A percentile compares a stretch with the other conserved stretches of the same genome.
phyloP scores from a whole-genome alignment of 1,140 invertebrate genomes.

The Drosophila sproati region DNA sequence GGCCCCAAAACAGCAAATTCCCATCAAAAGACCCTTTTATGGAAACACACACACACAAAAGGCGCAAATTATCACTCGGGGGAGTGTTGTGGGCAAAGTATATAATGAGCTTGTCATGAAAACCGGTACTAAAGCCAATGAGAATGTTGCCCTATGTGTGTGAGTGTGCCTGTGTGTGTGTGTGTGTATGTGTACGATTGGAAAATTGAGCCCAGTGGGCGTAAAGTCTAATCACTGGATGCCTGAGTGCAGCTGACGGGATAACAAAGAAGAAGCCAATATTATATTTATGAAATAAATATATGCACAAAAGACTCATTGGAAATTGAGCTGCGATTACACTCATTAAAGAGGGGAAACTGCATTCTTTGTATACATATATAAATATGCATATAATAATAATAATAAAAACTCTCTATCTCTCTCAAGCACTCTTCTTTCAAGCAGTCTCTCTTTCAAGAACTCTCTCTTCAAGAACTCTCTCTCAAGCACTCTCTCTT shows the following conservation, averaged over 20 bases:
- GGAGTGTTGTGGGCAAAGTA: conserved; percentile 71
- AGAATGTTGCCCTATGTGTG: conserved; percentile 31
- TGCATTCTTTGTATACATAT: neutral
- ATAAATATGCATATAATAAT: too few species aligned
- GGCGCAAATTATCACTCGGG: conserved; percentile 73
- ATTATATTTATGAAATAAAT: conserved; percentile 30
- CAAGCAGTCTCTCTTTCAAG: too few species aligned
- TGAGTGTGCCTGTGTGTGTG: too few species aligned
- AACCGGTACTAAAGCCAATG: conserved; percentile 27
- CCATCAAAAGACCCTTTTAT: conserved; percentile 21
- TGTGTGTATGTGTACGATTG: conserved; percentile 13
- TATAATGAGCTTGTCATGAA: conserved; percentile 70
- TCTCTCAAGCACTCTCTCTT: neutral
- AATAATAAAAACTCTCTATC: too few species aligned
- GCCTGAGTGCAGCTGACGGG: conserved; percentile 6
- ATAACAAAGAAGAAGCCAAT: conserved; percentile 23
- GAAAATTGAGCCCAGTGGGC: neutral
- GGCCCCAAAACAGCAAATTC: conserved; percentile 27
- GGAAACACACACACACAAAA: neutral
- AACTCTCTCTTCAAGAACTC: too few species aligned
- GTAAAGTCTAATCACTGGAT: neutral
- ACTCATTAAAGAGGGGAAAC: conserved; percentile 4
- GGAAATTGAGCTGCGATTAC: conserved; percentile 14
- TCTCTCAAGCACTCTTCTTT: too few species aligned
- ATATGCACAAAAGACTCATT: conserved; percentile 25